Base-by-base conservation (phyloP, 2,797 vertebrate genomes). In the Poecilia picta region DNA sequence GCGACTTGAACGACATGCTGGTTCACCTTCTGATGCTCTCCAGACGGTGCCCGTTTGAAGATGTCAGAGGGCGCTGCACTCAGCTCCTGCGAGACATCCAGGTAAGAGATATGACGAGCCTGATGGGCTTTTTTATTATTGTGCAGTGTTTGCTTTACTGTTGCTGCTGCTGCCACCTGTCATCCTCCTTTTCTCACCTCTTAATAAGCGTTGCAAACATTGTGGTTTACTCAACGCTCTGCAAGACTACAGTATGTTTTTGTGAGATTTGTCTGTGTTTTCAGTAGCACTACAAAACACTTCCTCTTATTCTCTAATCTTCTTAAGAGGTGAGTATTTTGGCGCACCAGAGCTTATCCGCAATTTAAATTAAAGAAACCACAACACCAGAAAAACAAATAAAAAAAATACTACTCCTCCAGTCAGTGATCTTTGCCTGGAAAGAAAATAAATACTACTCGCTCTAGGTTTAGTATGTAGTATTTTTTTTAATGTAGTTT, bases 1-100 rank as follows among this genome's bases (percentile, higher is more conserved):
- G 94, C 41, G 96, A 96, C 45, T 91, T 99, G 88, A 97, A 97
- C 73, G 92, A 93, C 85, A 91, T 94, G 82, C 94, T 99, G 87
- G 97, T 96, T 59, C 97, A 96, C 1, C 93, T 99, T 77, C 97
- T 99, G 74, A 97, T 98, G 97, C 96, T 99, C 2, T 96, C 98
- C 94, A 97, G 94, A 89, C 95, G 96, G 16, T 98, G 98, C 83
- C 98, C 98, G 49, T 98, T 97, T 86, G 92, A 95, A 85, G 97
- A 99, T 39, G 96, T 99, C 82, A 95, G 95, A 83, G 93, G 96
- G 87, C 96, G 93, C 82, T 97, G 96, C 49, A 49, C 89, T 31
- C 93, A 94, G n/a, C 95, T 98, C 84, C 96, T 99, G 49, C 87
- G 89, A 82, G 88, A 78, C 2, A 95, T 97, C 80, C 97, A 99